A percentile compares a stretch with the other conserved stretches of the same genome.
These are phyloP conservation scores for Pachyuromys duprasi DNA, from an alignment of 2,797 vertebrate genomes.

Conservation along the genomic window DNA sequence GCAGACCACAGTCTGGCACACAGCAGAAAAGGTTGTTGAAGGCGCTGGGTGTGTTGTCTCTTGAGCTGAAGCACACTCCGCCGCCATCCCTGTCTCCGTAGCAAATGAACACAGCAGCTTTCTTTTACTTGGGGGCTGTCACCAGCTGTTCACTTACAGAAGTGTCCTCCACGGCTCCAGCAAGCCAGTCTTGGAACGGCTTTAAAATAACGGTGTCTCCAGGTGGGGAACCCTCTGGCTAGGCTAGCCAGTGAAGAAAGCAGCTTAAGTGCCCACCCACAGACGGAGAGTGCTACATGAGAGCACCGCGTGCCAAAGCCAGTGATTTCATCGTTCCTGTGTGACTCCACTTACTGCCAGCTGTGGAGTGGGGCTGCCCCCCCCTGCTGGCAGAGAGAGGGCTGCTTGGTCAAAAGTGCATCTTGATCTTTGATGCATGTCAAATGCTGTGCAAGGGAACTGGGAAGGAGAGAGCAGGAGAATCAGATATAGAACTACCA, in stretches of 20 bases:
- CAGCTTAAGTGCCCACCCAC: constrained; percentile 43
- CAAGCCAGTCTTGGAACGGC: neutral
- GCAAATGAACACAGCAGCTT: constrained; percentile 34
- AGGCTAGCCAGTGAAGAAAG: neutral
- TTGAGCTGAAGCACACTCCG: constrained; percentile 9
- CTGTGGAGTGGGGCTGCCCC: neutral
- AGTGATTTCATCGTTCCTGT: constrained; percentile 56
- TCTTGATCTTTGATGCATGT: constrained; percentile 8
- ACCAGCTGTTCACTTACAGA: constrained; percentile 52
- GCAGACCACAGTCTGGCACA: neutral
- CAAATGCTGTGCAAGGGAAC: neutral
- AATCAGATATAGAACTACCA: neutral
- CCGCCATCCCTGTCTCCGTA: neutral
- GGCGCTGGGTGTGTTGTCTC: neutral
- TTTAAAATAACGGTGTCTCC: constrained; percentile 60
- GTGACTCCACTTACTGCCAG: constrained; percentile 48
- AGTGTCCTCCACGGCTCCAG: constrained; percentile 22
- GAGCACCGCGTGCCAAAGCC: constrained; percentile 26
- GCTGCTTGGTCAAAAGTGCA: neutral
- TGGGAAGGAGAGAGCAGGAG: neutral
- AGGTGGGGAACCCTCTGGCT: constrained; percentile 44
- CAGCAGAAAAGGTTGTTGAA: constrained; percentile 31
- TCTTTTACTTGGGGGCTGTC: constrained; percentile 30
- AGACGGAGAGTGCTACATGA: neutral
- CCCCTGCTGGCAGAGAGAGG: neutral